A percentile compares a stretch with the other conserved stretches of the same genome.
These are phyloP conservation scores for Megathymus violae DNA, from an alignment of 1,140 invertebrate species.

Conservation along the genomic window DNA sequence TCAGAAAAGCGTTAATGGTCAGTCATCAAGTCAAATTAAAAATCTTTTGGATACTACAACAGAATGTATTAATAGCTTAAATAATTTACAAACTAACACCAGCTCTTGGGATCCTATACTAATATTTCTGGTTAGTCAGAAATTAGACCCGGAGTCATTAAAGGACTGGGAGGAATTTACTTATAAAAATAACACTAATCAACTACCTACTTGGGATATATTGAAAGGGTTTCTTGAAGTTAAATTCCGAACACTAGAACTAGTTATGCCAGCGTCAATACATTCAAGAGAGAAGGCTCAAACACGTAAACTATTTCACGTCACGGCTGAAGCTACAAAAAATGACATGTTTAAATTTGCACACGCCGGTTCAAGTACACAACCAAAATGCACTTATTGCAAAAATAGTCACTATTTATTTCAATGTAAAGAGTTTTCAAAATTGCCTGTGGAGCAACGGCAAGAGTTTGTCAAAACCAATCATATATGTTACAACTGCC, in stretches of 20 bases:
- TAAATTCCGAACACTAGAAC: conserved; percentile 48
- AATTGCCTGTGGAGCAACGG: conserved; percentile 32
- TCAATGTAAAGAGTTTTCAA: conserved; percentile 39
- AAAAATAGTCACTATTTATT: conserved; percentile 35
- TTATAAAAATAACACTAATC: conserved; percentile 24
- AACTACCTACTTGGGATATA: conserved; percentile 39
- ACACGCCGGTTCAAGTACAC: too few species aligned
- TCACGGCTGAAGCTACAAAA: conserved; percentile 16
- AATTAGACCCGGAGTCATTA: conserved; percentile 50
- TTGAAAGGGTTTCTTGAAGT: conserved; percentile 43
- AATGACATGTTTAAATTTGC: conserved; percentile 14
- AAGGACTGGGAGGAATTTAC: conserved; percentile 53
- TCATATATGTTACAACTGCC: conserved; percentile 44
- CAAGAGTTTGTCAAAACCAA: conserved; percentile 38
- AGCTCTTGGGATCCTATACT: conserved; percentile 58
- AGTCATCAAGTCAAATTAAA: conserved; percentile 47
- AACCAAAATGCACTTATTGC: conserved; percentile 40
- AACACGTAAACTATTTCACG: conserved; percentile 26
- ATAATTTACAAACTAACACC: conserved; percentile 43
- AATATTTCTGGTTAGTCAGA: conserved; percentile 50
- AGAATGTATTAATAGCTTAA: too few species aligned
- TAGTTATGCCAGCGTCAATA: conserved; percentile 30
- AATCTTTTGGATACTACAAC: conserved; percentile 55
- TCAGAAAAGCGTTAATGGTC: conserved; percentile 34
- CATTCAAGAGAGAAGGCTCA: conserved; percentile 21